Percentiles rank a stretch among this genome's conserved stretches.
Evolutionary conservation across 2,797 vertebrate species (phyloP).

Genomic region (Stomatorhinus walkeri): DNA sequence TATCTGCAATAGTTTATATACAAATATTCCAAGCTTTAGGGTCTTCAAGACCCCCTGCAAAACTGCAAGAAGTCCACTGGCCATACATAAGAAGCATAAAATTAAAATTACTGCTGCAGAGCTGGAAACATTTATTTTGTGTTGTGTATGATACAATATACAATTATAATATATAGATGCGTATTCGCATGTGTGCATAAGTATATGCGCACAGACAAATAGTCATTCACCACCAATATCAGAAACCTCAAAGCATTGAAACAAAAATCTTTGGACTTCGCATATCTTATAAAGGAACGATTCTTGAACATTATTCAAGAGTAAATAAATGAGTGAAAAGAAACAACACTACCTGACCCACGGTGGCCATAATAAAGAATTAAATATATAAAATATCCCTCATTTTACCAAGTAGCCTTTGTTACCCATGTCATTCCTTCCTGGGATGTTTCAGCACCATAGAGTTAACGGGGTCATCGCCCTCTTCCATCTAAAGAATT

Average conservation of each 20-base stretch:
- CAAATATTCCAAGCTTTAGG: neutral
- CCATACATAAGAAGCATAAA: constrained; percentile 38
- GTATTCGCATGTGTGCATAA: constrained; percentile 36
- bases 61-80: constrained; percentile 43
- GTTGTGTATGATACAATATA: constrained; percentile 45
- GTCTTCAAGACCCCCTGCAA: constrained; percentile 39
- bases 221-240: constrained; percentile 42
- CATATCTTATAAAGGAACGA: constrained; percentile 50
- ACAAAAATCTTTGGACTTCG: constrained; percentile 62
- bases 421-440: constrained; percentile 9
- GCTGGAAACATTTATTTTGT: constrained; percentile 47
- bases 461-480: neutral
- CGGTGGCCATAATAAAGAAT: constrained; percentile 19
- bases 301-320: constrained; percentile 40
- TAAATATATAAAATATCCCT: constrained; percentile 13
- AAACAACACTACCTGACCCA: constrained; percentile 31
- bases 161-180: constrained; percentile 44
- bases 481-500: constrained; percentile 1
- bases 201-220: constrained; percentile 17
- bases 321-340: constrained; percentile 30
- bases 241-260: constrained; percentile 24
- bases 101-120: constrained; percentile 48
- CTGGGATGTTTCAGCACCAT: constrained; percentile 18
- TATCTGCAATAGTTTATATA: constrained; percentile 12
- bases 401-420: constrained; percentile 8